Conservation (phyloP, 2,888 invertebrate species). For the Diadegma fenestrale region DNA sequence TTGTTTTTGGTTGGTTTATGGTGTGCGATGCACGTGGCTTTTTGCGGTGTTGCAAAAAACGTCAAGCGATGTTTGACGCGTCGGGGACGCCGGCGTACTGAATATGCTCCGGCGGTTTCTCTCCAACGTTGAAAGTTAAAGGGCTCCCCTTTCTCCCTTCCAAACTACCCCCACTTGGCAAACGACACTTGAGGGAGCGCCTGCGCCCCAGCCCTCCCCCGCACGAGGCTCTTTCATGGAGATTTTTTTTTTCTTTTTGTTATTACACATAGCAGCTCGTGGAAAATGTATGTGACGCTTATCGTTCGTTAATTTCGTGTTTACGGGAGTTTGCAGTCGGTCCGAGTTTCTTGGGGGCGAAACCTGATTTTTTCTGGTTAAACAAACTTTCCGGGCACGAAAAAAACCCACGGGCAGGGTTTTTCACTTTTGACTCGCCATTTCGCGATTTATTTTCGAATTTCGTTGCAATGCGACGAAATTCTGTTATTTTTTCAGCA, state of each 20-base stretch:
- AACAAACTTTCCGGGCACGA: slow-evolving; percentile 11
- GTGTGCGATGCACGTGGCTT: slow-evolving; percentile 42
- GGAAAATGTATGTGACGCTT: slow-evolving; percentile 3
- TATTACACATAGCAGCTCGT: not conserved
- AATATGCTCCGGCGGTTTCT: slow-evolving; percentile 44
- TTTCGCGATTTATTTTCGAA: too few species aligned
- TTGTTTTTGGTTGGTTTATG: not conserved
- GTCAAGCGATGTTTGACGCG: slow-evolving; percentile 68
- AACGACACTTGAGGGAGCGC: slow-evolving; percentile 3
- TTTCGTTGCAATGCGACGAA: too few species aligned
- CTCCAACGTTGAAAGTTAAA: slow-evolving; percentile 62
- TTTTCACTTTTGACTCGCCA: not conserved
- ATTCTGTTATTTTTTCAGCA: too few species aligned
- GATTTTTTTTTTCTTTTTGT: not conserved
- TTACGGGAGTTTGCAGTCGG: slow-evolving; percentile 7
- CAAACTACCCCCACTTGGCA: not conserved
- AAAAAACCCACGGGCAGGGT: not conserved
- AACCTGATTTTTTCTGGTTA: slow-evolving; percentile 26
- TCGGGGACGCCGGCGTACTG: slow-evolving; percentile 73
- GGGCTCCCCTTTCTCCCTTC: slow-evolving; percentile 60
- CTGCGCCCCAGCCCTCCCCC: slow-evolving; percentile 22
- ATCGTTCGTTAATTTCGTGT: slow-evolving; percentile 28
- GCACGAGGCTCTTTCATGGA: not conserved
- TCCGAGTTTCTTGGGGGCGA: slow-evolving; percentile 8
- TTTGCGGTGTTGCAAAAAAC: slow-evolving; percentile 6